Conservation (phyloP, 2,888 invertebrate species). For the Sarcophaga rosellei region DNA sequence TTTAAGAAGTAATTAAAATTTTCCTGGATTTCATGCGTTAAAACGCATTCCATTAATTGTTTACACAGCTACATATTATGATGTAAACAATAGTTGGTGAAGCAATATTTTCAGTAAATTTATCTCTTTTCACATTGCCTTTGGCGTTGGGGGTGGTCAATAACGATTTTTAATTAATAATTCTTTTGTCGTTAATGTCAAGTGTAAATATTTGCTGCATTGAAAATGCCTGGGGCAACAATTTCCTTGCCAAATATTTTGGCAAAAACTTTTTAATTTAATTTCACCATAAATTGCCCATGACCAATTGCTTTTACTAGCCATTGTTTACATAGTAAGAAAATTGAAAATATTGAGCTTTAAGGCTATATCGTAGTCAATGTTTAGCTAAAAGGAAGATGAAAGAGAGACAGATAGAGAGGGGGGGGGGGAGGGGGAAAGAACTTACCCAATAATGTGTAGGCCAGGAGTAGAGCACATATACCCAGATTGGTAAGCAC, state of each 20-base stretch:
- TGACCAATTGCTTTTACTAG: neutral
- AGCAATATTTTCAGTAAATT: too few species aligned
- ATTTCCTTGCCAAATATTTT: neutral
- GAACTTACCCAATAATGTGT: constrained; percentile 86
- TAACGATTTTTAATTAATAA: neutral
- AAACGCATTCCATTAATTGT: too few species aligned
- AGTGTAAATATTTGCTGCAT: neutral
- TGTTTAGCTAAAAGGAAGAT: neutral
- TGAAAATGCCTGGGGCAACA: neutral
- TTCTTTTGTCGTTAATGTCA: neutral
- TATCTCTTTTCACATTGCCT: neutral
- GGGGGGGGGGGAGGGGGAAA: neutral
- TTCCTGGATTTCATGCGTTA: too few species aligned
- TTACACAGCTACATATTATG: too few species aligned
- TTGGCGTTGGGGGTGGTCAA: neutral
- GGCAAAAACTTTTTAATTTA: constrained; percentile 7
- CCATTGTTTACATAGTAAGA: neutral
- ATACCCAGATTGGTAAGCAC: constrained; percentile 91
- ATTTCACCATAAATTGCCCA: neutral
- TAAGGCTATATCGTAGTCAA: neutral
- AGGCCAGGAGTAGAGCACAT: constrained; percentile 90
- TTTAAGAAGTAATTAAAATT: too few species aligned
- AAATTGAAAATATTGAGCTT: constrained; percentile 5
- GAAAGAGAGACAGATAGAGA: neutral
- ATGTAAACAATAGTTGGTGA: too few species aligned